Base-by-base conservation (phyloP, 2,113 vertebrate species). In the Leptobrachium leishanense region DNA sequence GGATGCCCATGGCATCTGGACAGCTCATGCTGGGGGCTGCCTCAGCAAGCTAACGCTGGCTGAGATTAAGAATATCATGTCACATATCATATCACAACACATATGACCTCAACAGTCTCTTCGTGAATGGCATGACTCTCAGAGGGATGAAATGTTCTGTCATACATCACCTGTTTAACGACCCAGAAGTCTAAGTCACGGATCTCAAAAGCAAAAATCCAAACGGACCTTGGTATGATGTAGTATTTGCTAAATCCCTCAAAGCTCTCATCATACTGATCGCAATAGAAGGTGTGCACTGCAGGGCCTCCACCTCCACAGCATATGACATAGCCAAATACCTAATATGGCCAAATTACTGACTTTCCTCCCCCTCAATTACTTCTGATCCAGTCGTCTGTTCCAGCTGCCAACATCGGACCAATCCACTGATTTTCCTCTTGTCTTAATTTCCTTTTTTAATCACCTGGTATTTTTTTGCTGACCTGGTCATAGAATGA, bases 91-190 rank as follows among this genome's bases (percentile, higher is more conserved):
- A 31, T 31, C 20, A 31, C 20, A 31, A 31, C 59, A 80, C 81
- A 39, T 84, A 89, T 75, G 90, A 90, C 59, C 84, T 86, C 15
- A 77, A 82, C 72, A 77, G 65, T 71, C 74, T 91, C 79, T 88
- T 84, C 10, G 85, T 88, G 42, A 90, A 90, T 44, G 89, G 90
- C 79, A 82, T 91, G 82, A 88, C 86, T 77, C 82, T 91, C 66
- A 88, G 88, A 39, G 88, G 88, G 43, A 81, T 84, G 84, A 87
- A 88, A 67, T 91, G 90, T 75, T 90, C 89, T 20, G 87, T 91
- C 70, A 87, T 90, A 82, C 83, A 88, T 84, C 89, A 91, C 83
- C 84, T 82, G 40, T 83, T 89, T 73, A 83, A 84, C 54, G 67
- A 71, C 40, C 84, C 85, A 0, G 88, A 87, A 15, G 84, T 88